These are phyloP conservation scores for Lepidostoma basale DNA, from an alignment of 1,140 invertebrate genomes.

Conservation along the genomic window DNA sequence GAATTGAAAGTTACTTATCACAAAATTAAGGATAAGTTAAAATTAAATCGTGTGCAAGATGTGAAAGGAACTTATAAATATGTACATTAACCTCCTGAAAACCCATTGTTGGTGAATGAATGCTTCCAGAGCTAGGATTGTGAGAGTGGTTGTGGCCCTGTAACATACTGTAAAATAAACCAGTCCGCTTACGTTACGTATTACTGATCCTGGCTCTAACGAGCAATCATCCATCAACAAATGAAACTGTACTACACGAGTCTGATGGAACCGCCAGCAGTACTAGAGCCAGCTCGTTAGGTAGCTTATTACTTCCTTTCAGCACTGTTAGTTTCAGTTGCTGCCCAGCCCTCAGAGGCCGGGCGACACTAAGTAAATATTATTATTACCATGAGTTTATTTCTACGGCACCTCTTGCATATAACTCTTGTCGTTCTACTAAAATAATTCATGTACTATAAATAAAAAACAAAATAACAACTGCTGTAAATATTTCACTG, in stretches of 20 bases:
- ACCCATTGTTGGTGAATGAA: slow-evolving; percentile 59
- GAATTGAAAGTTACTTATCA: background rate
- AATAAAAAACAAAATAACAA: slow-evolving; percentile 53
- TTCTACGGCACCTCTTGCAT: slow-evolving; percentile 64
- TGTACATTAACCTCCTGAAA: slow-evolving; percentile 42
- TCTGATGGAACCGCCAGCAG: slow-evolving; percentile 40
- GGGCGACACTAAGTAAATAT: slow-evolving; percentile 43
- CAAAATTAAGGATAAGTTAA: slow-evolving; percentile 17
- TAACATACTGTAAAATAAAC: slow-evolving; percentile 29
- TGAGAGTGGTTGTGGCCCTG: slow-evolving; percentile 33
- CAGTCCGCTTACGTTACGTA: slow-evolving; percentile 42
- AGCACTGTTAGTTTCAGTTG: slow-evolving; percentile 64
- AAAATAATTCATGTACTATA: slow-evolving; percentile 60
- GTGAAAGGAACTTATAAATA: slow-evolving; percentile 55
- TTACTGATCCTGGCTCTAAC: slow-evolving; percentile 59
- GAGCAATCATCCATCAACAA: slow-evolving; percentile 62
- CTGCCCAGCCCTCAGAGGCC: slow-evolving; percentile 53
- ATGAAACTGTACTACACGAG: slow-evolving; percentile 29
- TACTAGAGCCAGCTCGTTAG: slow-evolving; percentile 42
- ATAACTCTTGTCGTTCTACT: slow-evolving; percentile 59
- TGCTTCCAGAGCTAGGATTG: slow-evolving; percentile 61
- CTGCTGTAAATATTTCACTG: slow-evolving; percentile 64
- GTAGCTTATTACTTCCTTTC: slow-evolving; percentile 62
- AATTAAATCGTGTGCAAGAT: slow-evolving; percentile 47
- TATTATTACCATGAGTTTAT: slow-evolving; percentile 51